Percentiles rank a stretch among this genome's conserved stretches.
These are phyloP conservation scores for Theodoxus fluviatilis DNA, from an alignment of 2,888 invertebrate species.

Conservation along the genomic window DNA sequence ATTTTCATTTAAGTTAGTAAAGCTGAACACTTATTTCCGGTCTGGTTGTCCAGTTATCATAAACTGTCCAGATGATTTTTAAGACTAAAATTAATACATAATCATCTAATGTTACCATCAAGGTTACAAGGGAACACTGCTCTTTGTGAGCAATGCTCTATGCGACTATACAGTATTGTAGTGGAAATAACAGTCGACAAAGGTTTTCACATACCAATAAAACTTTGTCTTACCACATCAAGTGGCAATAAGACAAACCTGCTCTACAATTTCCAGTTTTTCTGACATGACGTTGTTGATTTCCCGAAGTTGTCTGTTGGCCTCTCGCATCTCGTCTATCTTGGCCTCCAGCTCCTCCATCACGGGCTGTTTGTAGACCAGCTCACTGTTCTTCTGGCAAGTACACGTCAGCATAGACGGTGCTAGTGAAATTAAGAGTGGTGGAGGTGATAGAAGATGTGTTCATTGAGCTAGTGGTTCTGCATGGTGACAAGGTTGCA, in stretches of 20 bases:
- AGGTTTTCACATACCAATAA: background rate
- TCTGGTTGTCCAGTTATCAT: too few relatives aligned
- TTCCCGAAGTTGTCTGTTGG: slow-evolving; percentile 49
- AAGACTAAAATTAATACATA: too few relatives aligned
- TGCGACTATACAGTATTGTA: background rate
- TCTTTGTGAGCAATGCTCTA: background rate
- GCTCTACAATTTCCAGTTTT: slow-evolving; percentile 44
- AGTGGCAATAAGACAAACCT: too few relatives aligned
- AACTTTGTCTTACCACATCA: background rate
- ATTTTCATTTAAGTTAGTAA: too few relatives aligned
- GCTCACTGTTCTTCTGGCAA: slow-evolving; percentile 46
- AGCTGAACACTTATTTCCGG: too few relatives aligned
- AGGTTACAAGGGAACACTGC: background rate
- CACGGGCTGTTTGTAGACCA: slow-evolving; percentile 50
- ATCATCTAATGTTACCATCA: too few relatives aligned
- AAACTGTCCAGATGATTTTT: too few relatives aligned
- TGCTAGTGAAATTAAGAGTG: too few relatives aligned
- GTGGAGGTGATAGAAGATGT: too few relatives aligned
- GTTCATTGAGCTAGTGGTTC: too few relatives aligned
- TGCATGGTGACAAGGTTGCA: too few relatives aligned
- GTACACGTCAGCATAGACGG: background rate
- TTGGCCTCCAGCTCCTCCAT: slow-evolving; percentile 47
- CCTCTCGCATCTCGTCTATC: slow-evolving; percentile 46
- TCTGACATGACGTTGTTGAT: slow-evolving; percentile 49
- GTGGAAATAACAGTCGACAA: background rate